Conservation (phyloP, 2,888 invertebrate genomes). For the Urechis unicinctus region DNA sequence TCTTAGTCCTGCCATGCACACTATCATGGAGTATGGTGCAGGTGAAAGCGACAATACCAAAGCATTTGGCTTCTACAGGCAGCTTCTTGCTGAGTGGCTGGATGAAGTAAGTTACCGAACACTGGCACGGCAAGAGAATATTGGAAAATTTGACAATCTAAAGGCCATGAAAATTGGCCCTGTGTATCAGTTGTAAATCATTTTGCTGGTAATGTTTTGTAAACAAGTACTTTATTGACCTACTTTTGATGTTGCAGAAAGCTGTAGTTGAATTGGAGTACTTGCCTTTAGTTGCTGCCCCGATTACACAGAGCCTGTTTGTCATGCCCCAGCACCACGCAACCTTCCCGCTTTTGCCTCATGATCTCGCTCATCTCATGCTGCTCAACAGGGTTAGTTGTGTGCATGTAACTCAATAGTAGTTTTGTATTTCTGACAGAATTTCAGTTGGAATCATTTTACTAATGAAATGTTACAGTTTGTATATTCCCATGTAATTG, state of each 20-base stretch:
- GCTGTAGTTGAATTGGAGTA: slow-evolving; percentile 58
- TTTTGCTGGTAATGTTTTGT: neutral
- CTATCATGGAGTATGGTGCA: slow-evolving; percentile 50
- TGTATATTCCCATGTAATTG: too few relatives aligned
- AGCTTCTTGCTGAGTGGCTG: neutral
- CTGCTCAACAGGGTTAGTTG: slow-evolving; percentile 7
- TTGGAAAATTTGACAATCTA: too few relatives aligned
- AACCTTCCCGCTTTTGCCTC: slow-evolving; percentile 56
- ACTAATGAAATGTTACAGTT: too few relatives aligned
- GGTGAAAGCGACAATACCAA: slow-evolving; percentile 34
- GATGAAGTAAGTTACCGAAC: neutral
- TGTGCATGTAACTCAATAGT: too few relatives aligned
- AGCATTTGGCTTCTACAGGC: slow-evolving; percentile 29
- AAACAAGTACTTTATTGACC: neutral
- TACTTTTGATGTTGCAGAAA: neutral
- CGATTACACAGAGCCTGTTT: slow-evolving; percentile 59
- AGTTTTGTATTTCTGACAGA: too few relatives aligned
- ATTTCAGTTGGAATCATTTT: too few relatives aligned
- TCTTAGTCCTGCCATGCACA: slow-evolving; percentile 57
- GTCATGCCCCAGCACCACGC: slow-evolving; percentile 60
- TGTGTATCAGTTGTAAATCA: too few relatives aligned
- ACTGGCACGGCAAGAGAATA: too few relatives aligned
- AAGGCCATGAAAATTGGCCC: too few relatives aligned
- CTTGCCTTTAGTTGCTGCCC: slow-evolving; percentile 59
- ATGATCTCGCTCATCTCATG: slow-evolving; percentile 32